Base-by-base conservation (phyloP, 1,140 invertebrate species). In the Yoshiicerus persimilis region DNA sequence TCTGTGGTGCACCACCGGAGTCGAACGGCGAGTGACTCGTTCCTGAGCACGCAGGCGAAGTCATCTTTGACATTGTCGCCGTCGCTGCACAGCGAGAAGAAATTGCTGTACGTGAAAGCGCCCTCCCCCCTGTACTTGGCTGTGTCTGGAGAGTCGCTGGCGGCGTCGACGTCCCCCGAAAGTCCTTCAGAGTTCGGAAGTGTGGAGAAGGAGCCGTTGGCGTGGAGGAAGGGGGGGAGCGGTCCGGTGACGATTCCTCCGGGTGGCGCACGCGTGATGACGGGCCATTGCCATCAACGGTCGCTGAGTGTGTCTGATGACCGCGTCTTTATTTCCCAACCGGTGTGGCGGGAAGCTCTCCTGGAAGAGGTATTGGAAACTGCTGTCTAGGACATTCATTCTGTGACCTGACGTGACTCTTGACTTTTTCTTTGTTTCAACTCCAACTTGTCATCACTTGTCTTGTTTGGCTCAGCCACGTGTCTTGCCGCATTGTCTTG, bases 291-390 rank as follows among this genome's bases (percentile, higher is more conserved):
- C 32, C 84, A 84, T 47, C 87, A 85, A 70, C 70, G 85, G 11
- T 88, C 89, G 32, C 34, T 86, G 62, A 89, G 90, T 86, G 87
- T 89, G 38, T 56, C 77, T 3, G 86, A 89, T 32, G 86, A 89
- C 38, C 84, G 88, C 0, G 41, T 64, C 66, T 64, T 41, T 32
- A 80, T 62, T 39, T 70, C 64, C 9, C 62, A 70, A 30, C 23
- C 86, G 13, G 47, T 86, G 23, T 87, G 84, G 89, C 41, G 62
- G 66, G 84, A 89, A 36, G 88, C 70, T 41, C 85, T 88, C 16
- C 77, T 87, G 92, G 93, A 93, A 92, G 94, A 94, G 94, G 94
- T 94, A 94, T 93, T 94, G 91, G 94, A 94, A 93, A 94, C 94
- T 90, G 94, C 94, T 91, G 94, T 94, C 92, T 94, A 93, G 75